phyloP scores from a whole-genome alignment of 2,888 invertebrate species.

The Syrista parreyssii region DNA sequence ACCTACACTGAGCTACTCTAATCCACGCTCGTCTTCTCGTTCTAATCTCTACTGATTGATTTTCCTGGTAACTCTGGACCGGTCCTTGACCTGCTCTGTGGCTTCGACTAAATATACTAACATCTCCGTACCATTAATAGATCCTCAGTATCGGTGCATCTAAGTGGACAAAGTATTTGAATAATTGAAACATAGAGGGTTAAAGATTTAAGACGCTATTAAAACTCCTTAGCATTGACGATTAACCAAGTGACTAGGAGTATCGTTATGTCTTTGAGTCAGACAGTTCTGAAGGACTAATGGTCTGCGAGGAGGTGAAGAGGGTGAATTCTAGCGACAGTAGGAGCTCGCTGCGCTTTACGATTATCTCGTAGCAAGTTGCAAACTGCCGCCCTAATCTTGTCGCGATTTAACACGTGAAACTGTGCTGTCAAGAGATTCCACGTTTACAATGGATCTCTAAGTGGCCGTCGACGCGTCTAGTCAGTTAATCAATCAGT shows the following conservation, averaged over 20 bases:
- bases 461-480: background rate
- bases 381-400: slow-evolving; percentile 18
- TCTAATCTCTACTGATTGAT: background rate
- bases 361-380: slow-evolving; percentile 5
- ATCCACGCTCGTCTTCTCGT: background rate
- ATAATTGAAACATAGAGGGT: background rate
- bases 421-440: slow-evolving; percentile 11
- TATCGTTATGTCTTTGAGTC: background rate
- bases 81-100: no score
- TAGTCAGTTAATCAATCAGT: background rate
- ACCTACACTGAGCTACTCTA: background rate
- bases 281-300: slow-evolving; percentile 5
- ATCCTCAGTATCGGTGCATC: background rate
- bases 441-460: background rate
- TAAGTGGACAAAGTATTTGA: background rate
- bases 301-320: background rate
- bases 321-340: background rate
- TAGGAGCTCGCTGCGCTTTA: background rate
- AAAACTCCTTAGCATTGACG: background rate
- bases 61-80: background rate
- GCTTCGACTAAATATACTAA: background rate
- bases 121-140: background rate
- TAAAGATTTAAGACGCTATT: background rate
- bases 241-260: background rate
- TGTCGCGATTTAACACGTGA: slow-evolving; percentile 17